Evolutionary conservation across 2,113 vertebrate genomes (phyloP).

Genomic region (Gila orcuttii): DNA sequence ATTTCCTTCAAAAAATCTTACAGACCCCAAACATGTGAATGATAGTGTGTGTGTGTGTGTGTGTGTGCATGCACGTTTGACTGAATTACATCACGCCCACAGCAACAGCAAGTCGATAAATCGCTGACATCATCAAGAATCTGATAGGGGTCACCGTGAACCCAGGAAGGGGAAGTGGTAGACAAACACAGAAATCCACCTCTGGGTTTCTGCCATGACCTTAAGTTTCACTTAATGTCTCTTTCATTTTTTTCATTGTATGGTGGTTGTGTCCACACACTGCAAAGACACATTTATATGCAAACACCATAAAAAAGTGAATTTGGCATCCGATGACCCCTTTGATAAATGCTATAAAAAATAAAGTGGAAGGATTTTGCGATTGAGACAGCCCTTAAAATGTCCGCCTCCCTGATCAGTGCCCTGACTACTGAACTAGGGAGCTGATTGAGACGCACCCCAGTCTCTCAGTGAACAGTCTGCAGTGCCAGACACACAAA

Average conservation of each 20-base stretch:
- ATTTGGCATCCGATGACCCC: too few relatives aligned
- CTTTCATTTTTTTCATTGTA: too few relatives aligned
- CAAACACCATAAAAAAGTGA: too few relatives aligned
- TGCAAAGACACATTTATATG: too few relatives aligned
- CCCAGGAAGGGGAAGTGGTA: constrained; percentile 37
- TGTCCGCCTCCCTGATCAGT: too few relatives aligned
- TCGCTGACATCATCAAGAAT: constrained; percentile 70
- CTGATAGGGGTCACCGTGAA: constrained; percentile 62
- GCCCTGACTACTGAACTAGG: too few relatives aligned
- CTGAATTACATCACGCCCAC: constrained; percentile 35
- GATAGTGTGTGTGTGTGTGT: not conserved
- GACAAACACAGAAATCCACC: constrained; percentile 17
- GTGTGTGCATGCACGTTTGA: not conserved
- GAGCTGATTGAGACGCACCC: too few relatives aligned
- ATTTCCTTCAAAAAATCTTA: too few relatives aligned
- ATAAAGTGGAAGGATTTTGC: too few relatives aligned
- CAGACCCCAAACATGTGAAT: not conserved
- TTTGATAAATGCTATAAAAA: too few relatives aligned
- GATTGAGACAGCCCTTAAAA: too few relatives aligned
- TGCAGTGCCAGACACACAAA: constrained; percentile 19
- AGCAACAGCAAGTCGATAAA: constrained; percentile 65
- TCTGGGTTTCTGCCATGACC: constrained; percentile 32
- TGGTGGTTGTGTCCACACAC: too few relatives aligned
- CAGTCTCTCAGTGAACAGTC: not conserved
- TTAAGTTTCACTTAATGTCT: not conserved